Base-by-base conservation (phyloP, 2,888 invertebrate species). In the Cryptocephalus primarius region DNA sequence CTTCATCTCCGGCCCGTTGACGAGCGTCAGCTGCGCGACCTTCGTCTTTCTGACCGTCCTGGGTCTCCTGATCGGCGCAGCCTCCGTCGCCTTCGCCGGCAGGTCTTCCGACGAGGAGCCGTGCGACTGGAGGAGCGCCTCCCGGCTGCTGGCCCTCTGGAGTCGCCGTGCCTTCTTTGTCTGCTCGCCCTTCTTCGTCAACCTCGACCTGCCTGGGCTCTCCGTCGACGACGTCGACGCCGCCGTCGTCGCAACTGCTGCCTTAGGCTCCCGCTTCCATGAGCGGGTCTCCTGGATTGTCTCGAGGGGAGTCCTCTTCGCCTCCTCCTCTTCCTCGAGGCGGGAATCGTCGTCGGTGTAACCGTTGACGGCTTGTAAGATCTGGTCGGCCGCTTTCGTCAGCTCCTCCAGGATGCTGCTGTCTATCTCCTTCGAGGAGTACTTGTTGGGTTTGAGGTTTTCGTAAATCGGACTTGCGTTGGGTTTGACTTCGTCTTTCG, bases 321-420 rank as follows among this genome's bases (percentile, higher is more conserved):
- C 63, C 60, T 49, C 69, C 59, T 64, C 68, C 58, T 63, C 68
- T 58, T 63, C 68, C 40, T 64, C 68, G n/a, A 63, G 66, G 46
- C 60, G 64, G 42, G 59, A 56, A 47, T 59, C 61, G 39, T 56
- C 58, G 42, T 59, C 53, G 32, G 61, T 62, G 55, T 72, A 73
- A 33, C 71, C 73, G 47, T 73, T 72, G 13, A 78, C 75, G 22
- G 76, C 75, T 69, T 75, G 60, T 54, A 78, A 62, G 53, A 78
- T 77, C 65, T 78, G 74, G 68, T 79, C 77, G 47, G 78, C 78
- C 43, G 75, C 76, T 58, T 72, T 71, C 10, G 76, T 76, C 58
- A 78, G 68, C 62, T 78, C 78, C 55, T 74, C 76, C 47, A 78
- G 62, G 51, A 77, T 77, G 42, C 59, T 60, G 44, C 63, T 64